Base-by-base conservation (phyloP, 2,888 invertebrate genomes). In the Oscheius myriophilus region DNA sequence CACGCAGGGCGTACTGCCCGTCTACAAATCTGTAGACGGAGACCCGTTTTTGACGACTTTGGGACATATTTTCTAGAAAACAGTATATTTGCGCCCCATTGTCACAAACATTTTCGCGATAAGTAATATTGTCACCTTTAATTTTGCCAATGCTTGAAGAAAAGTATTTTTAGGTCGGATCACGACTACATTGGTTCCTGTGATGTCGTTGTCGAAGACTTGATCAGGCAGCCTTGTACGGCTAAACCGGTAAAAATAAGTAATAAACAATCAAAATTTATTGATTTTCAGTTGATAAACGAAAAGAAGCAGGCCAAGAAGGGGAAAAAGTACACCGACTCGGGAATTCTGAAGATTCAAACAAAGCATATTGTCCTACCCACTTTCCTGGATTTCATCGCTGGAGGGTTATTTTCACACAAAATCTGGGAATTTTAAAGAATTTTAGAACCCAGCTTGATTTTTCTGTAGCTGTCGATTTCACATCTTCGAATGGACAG, bases 311-410 rank as follows among this genome's bases (percentile, higher is more conserved):
- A 87, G 76, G 87, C 85, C 1, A 89, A 89, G 79, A 90, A 89
- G 80, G 79, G 76, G 9, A 88, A 87, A 71, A 82, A 82, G 43
- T 89, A 90, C 81, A 88, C 87, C 71, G 86, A 89, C 78, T 90
- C 90, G 42, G 90, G 90, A 23, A 58, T 67, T 78, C 75, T 88
- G 42, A 75, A 83, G 45, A 73, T 89, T 49, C 59, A 85, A 72
- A 76, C 74, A 18, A 74, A 78, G 43, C 75, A 87, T 16, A 79
- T 84, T 53, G 72, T 80, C 39, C 86, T 87, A 65, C 82, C 85
- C 68, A 87, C 90, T 4, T 91, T 91, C 82, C 84, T 91, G 70
- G 91, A 91, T 80, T 91, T 89, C 82, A 88, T 91, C 53, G 87
- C 89, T 73, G 90, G 89, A 54, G 90, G 90, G 86, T 88, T 75